Conservation (phyloP, 2,888 invertebrate species). For the Erannis defoliaria region DNA sequence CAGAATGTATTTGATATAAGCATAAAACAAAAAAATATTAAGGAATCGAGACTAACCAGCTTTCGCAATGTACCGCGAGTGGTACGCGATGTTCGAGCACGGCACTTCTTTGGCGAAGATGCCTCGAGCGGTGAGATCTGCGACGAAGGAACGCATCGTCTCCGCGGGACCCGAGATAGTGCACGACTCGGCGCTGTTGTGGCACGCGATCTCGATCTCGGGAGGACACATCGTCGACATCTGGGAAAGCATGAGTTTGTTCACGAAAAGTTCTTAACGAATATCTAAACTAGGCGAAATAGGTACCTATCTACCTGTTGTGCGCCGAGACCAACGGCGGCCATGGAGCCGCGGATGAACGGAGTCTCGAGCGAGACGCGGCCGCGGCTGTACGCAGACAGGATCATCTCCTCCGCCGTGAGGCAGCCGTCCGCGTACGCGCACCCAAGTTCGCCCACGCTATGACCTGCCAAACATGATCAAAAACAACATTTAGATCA, state of each 20-base stretch:
- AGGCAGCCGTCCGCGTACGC: conserved; percentile 96
- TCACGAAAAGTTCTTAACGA: not conserved
- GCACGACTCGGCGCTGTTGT: conserved; percentile 91
- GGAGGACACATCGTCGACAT: conserved; percentile 65
- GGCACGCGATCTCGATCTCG: conserved; percentile 89
- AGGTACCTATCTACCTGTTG: conserved; percentile 61
- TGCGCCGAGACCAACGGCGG: conserved; percentile 90
- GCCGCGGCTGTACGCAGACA: conserved; percentile 93
- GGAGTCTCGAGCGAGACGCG: conserved; percentile 88
- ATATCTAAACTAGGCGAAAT: not conserved
- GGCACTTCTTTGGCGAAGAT: conserved; percentile 63
- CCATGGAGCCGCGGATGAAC: conserved; percentile 92
- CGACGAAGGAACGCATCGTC: conserved; percentile 85
- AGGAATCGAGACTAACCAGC: conserved; percentile 65
- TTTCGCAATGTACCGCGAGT: conserved; percentile 91
- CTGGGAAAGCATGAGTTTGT: conserved; percentile 27
- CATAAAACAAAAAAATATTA: not conserved
- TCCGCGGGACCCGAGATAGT: conserved; percentile 91
- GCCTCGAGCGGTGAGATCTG: conserved; percentile 56
- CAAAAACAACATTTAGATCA: not conserved
- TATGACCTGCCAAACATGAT: conserved; percentile 41
- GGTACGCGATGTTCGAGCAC: conserved; percentile 94
- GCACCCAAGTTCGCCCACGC: conserved; percentile 95
- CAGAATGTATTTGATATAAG: not conserved
- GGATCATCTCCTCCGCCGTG: conserved; percentile 92